These are phyloP conservation scores for Laticauda laticaudata DNA, from an alignment of 2,113 vertebrate species.

Conservation along the genomic window DNA sequence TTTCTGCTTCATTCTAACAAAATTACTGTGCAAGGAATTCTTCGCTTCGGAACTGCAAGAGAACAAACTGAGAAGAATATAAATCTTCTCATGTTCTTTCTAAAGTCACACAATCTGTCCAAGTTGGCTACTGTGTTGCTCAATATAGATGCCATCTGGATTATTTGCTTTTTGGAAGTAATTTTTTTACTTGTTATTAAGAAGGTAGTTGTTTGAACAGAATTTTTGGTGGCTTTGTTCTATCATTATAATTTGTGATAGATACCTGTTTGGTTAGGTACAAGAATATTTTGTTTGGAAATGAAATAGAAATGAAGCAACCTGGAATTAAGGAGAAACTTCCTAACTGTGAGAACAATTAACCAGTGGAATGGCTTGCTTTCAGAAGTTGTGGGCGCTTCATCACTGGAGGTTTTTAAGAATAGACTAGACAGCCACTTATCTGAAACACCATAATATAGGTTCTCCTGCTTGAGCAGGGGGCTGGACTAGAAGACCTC, in stretches of 20 bases:
- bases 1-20: not conserved
- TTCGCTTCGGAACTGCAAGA: not conserved
- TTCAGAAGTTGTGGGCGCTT: not conserved
- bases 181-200: not conserved
- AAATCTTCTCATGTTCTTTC: not conserved
- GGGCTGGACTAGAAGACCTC: not conserved
- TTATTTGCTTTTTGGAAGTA: not conserved
- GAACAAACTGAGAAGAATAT: not conserved
- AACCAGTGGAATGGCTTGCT: not conserved
- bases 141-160: not conserved
- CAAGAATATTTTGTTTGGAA: not conserved
- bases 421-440: not conserved
- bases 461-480: not conserved
- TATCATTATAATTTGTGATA: not conserved
- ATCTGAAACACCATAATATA: not conserved
- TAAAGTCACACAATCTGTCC: not conserved
- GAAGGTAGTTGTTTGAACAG: not conserved
- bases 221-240: not conserved
- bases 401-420: not conserved
- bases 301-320: not conserved
- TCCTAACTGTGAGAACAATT: not conserved
- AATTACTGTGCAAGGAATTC: not conserved
- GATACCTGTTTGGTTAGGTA: not conserved
- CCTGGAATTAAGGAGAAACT: not conserved
- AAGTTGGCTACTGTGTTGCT: slow-evolving; percentile 9